Percentiles rank a stretch among this genome's conserved stretches.
These are phyloP conservation scores for Timema podura DNA, from an alignment of 2,888 invertebrate genomes.

Conservation along the genomic window DNA sequence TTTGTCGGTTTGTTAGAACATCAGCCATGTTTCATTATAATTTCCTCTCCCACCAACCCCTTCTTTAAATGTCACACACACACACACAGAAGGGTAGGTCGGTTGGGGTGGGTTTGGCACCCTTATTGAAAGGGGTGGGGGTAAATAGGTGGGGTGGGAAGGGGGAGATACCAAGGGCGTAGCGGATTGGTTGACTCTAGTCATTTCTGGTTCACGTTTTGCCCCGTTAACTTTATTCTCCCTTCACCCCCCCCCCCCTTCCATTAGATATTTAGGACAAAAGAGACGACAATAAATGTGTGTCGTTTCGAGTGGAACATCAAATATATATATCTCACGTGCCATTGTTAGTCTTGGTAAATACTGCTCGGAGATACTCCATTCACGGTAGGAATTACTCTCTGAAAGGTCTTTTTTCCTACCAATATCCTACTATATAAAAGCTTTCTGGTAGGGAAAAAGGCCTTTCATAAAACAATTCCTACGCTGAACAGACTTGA, in stretches of 20 bases:
- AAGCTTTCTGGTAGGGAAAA: too few relatives aligned
- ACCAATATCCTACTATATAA: too few relatives aligned
- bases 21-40: slow-evolving; percentile 4
- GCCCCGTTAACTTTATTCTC: too few relatives aligned
- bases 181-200: not conserved
- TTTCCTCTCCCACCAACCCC: not conserved
- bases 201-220: too few relatives aligned
- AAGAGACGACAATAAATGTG: not conserved
- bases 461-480: too few relatives aligned
- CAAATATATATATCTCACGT: slow-evolving; percentile 5
- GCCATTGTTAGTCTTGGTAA: slow-evolving; percentile 12
- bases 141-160: not conserved
- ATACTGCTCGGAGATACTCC: not conserved
- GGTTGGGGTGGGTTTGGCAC: not conserved
- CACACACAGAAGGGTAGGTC: not conserved
- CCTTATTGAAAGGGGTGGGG: not conserved
- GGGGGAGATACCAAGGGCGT: slow-evolving; percentile 7
- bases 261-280: not conserved
- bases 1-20: not conserved
- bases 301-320: not conserved
- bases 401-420: too few relatives aligned
- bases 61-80: not conserved
- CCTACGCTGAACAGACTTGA: too few relatives aligned
- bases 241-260: not conserved
- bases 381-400: too few relatives aligned